phyloP scores from a whole-genome alignment of 2,888 invertebrate species.

The Erpobdella octoculata region DNA sequence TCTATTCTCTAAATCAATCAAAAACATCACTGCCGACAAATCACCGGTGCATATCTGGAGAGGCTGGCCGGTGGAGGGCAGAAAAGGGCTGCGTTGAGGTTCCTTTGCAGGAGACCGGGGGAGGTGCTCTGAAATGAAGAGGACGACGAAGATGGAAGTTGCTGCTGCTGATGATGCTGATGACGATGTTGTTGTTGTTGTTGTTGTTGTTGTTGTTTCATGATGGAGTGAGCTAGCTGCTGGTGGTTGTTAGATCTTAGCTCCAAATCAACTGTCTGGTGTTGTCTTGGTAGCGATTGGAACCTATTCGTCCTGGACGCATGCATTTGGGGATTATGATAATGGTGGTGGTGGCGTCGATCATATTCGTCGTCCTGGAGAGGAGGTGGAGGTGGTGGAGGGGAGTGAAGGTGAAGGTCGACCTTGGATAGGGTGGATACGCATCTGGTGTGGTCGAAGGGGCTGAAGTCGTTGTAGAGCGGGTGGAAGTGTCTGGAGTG shows the following conservation, averaged over 20 bases:
- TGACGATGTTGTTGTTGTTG: background rate
- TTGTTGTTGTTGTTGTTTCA: background rate
- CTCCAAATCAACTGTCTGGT: background rate
- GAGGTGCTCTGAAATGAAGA: background rate
- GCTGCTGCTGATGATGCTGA: background rate
- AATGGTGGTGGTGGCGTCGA: background rate
- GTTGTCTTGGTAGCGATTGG: conserved; percentile 2
- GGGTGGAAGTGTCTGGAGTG: background rate
- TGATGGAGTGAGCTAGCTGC: background rate
- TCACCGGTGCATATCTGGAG: background rate
- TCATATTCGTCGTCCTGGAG: background rate
- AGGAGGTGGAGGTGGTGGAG: background rate
- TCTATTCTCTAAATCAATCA: too few relatives aligned
- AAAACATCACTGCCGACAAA: background rate
- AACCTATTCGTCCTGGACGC: background rate
- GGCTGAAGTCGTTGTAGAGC: background rate
- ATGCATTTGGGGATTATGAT: background rate
- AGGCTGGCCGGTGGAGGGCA: background rate
- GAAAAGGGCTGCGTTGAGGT: background rate
- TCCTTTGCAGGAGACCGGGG: background rate
- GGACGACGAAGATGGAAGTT: background rate
- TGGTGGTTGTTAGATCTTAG: background rate
- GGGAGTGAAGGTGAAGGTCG: background rate
- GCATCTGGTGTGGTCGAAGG: background rate
- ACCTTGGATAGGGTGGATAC: conserved; percentile 1